Conservation (phyloP, 2,888 invertebrate genomes). For the Macropis europaea region DNA sequence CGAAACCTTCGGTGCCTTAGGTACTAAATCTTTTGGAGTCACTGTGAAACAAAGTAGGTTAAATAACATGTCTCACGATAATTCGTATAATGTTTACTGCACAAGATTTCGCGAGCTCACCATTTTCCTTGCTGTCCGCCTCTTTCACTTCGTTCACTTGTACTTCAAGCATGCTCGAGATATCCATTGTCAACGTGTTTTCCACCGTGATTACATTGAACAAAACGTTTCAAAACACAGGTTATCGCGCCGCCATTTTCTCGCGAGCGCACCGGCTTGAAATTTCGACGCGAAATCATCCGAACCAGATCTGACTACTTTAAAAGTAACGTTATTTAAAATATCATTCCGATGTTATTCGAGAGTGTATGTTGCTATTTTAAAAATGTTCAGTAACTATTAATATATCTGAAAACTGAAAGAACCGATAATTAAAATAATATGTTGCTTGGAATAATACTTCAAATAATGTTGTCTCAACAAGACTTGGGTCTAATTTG, state of each 20-base stretch:
- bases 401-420: too few relatives aligned
- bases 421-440: too few relatives aligned
- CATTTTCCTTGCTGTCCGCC: slow-evolving; percentile 68
- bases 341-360: too few relatives aligned
- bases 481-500: too few relatives aligned
- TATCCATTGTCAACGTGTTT: slow-evolving; percentile 68
- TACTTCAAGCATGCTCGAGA: slow-evolving; percentile 76
- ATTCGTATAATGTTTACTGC: background rate
- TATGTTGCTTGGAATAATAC: too few relatives aligned
- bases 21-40: slow-evolving; percentile 47
- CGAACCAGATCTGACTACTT: too few relatives aligned
- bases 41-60: slow-evolving; percentile 63
- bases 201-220: background rate
- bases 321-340: too few relatives aligned
- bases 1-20: slow-evolving; percentile 18
- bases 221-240: slow-evolving; percentile 62
- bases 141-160: slow-evolving; percentile 74
- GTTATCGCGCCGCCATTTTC: slow-evolving; percentile 66
- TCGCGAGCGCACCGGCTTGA: slow-evolving; percentile 37
- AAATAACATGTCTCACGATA: slow-evolving; percentile 7
- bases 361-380: too few relatives aligned
- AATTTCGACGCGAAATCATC: slow-evolving; percentile 33
- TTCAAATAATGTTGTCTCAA: too few relatives aligned
- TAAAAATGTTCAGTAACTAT: too few relatives aligned
- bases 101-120: slow-evolving; percentile 52